Percentiles rank a stretch among this genome's conserved stretches.
phyloP scores from a whole-genome alignment of 2,113 vertebrate species.

The Dasyurus viverrinus region DNA sequence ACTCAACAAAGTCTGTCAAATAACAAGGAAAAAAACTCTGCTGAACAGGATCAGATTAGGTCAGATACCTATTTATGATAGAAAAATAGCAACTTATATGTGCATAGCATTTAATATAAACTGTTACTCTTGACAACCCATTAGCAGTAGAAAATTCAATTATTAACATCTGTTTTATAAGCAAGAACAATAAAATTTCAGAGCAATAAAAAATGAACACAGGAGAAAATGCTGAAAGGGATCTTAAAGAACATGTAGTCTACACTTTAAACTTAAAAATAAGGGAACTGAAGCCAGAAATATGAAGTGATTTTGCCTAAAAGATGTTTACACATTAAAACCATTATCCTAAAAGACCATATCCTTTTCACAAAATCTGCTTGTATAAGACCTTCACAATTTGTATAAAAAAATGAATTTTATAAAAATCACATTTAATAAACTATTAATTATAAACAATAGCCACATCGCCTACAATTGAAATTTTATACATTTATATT shows the following conservation, averaged over 20 bases:
- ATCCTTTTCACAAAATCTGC: not conserved
- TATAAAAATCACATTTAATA: not conserved
- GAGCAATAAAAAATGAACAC: not conserved
- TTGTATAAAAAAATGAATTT: not conserved
- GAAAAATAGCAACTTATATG: not conserved
- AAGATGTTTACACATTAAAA: not conserved
- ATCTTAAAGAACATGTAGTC: not conserved
- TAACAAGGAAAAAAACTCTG: not conserved
- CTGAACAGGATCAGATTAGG: not conserved
- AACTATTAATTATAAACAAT: not conserved
- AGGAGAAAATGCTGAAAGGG: not conserved
- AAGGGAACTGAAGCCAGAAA: not conserved
- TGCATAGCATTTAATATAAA: not conserved
- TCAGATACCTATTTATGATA: not conserved
- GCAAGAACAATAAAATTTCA: not conserved
- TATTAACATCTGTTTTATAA: not conserved
- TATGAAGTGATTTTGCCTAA: not conserved
- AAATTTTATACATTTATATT: not conserved
- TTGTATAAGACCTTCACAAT: not conserved
- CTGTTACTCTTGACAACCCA: not conserved
- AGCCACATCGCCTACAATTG: not conserved
- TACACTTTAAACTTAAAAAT: not conserved
- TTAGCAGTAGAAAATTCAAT: not conserved
- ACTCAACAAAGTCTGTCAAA: not conserved
- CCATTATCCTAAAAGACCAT: not conserved